Conservation (phyloP, 1,140 invertebrate species). For the Formica exsecta region DNA sequence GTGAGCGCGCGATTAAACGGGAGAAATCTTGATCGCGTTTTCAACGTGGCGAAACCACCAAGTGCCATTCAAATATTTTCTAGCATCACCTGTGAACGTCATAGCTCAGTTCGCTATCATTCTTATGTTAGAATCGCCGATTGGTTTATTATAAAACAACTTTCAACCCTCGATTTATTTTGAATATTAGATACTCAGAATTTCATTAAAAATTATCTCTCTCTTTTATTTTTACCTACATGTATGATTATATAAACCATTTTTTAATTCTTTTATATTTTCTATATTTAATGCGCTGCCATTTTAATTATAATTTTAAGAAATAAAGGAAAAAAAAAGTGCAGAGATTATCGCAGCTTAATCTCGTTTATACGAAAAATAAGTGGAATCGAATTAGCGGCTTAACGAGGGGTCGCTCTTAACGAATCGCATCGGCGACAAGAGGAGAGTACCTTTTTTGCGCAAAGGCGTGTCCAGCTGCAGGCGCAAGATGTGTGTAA, state of each 20-base stretch:
- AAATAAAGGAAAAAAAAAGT: neutral
- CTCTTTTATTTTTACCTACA: neutral
- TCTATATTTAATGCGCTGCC: neutral
- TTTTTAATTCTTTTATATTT: neutral
- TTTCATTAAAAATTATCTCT: neutral
- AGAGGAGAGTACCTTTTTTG: constrained; percentile 34
- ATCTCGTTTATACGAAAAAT: constrained; percentile 36
- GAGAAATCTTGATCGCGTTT: constrained; percentile 62
- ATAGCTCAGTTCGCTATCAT: neutral
- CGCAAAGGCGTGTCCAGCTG: constrained; percentile 49
- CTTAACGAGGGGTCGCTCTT: constrained; percentile 61
- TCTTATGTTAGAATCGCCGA: constrained; percentile 21
- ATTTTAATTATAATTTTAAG: neutral
- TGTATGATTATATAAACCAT: neutral
- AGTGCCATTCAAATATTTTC: constrained; percentile 56
- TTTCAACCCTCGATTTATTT: neutral
- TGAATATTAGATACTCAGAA: neutral
- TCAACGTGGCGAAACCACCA: constrained; percentile 60
- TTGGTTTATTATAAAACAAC: neutral
- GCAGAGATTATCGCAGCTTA: neutral
- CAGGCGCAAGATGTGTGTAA: constrained; percentile 23
- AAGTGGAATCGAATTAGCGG: constrained; percentile 26
- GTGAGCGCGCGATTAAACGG: constrained; percentile 2
- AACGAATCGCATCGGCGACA: constrained; percentile 69
- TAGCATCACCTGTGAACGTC: neutral